Evolutionary conservation across 2,888 invertebrate species (phyloP).

Genomic region (Philereme transversata): DNA sequence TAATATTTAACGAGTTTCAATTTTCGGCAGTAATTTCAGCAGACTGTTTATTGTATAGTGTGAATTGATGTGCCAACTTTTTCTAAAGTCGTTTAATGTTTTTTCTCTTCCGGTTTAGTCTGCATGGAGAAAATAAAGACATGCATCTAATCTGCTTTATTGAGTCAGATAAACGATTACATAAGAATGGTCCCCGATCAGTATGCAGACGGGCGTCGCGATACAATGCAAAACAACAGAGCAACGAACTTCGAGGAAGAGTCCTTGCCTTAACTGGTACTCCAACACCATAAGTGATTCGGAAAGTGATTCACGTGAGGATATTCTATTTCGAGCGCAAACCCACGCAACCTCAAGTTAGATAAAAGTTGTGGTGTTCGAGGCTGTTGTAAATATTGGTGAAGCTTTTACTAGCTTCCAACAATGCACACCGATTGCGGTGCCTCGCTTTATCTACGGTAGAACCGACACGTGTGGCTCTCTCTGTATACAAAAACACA

Average conservation of each 20-base stretch:
- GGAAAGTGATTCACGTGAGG: conserved; percentile 61
- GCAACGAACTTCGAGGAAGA: conserved; percentile 77
- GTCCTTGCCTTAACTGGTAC: conserved; percentile 66
- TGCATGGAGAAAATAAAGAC: conserved; percentile 6
- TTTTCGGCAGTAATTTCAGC: conserved; percentile 3
- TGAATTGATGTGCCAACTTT: not conserved
- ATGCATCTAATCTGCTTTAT: conserved; percentile 16
- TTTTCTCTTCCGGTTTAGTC: not conserved
- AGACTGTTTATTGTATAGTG: not conserved
- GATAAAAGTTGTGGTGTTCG: conserved; percentile 27
- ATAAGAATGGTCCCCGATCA: conserved; percentile 50
- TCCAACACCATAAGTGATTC: conserved; percentile 56
- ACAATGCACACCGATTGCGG: conserved; percentile 2
- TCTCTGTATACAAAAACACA: conserved; percentile 53
- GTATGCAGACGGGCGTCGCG: conserved; percentile 71
- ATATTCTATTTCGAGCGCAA: conserved; percentile 55
- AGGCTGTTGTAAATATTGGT: conserved; percentile 20
- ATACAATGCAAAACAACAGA: conserved; percentile 71
- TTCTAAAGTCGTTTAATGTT: not conserved
- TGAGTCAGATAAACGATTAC: conserved; percentile 36
- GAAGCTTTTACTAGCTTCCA: conserved; percentile 16
- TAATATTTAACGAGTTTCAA: conserved; percentile 18
- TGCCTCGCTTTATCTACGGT: conserved; percentile 27
- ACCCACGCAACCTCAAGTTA: conserved; percentile 41
- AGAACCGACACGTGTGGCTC: conserved; percentile 49